Evolutionary conservation across 2,888 invertebrate genomes (phyloP), one percentile per base, ranked within the genome.

Genomic region (Chironomus riparius): DNA sequence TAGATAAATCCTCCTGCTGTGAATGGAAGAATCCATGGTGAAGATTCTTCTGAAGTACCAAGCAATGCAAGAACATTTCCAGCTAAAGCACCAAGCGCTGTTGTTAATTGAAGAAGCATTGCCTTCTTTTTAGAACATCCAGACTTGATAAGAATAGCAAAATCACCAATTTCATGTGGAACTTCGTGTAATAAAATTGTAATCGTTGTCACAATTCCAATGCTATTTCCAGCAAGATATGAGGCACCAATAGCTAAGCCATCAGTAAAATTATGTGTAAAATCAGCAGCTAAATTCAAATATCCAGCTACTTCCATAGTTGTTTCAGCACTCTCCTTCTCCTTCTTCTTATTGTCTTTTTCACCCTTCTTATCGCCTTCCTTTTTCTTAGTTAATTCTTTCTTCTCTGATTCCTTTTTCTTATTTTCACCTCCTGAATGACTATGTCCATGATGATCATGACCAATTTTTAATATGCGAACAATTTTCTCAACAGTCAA

Each of bases 1-100:
- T 99, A 99, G 83, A 99, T 99, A 83, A 99, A 99, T n/a, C 99
- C 97, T 78, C 96, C 98, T 65, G 98, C 98, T 24, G 98, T 98
- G 80, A 99, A 98, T 13, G 99, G 98, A 76, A 99, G 86, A 75
- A 99, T 93, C 89, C 97, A 95, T 5, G 91, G 88, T 10, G 92
- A 90, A 1, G 94, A 91, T 77, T 90, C 90, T 81, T 87, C 86
- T 79, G 86, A 83, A 73, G 94, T 95, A 81, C 94, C 92, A 5
- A 94, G 88, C 47, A 98, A 87, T 24, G 97, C 96, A 79, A 94
- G 85, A n/a, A 92, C 86, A 61, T 97, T 98, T 78, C 99, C 99
- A 77, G 93, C 89, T 77, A 99, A 82, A 24, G 99, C 99, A 78
- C 99, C 99, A 77, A 97, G 81, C 1, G 99, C 99, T 56, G 99